Evolutionary conservation across 1,140 invertebrate genomes (phyloP), one percentile per base, ranked within the genome.

Genomic region (Leptinotarsa undecemlineata): DNA sequence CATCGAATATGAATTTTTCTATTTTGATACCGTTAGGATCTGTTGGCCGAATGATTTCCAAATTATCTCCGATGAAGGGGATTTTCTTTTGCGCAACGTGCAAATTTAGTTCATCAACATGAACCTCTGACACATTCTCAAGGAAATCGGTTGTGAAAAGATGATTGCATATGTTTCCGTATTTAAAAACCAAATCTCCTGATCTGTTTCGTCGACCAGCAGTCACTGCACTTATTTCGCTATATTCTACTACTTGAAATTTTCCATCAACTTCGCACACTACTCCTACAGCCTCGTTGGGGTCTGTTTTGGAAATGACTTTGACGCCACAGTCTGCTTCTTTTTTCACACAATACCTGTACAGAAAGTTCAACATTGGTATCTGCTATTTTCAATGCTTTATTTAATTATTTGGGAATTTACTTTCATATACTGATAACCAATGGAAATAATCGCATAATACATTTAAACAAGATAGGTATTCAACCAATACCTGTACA

Each of bases 1-100:
- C 96, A 87, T 99, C 98, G 85, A 99, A 99, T 3, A 99, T 93
- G 86, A 99, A 99, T 86, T 99, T 99, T 82, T 99, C 98, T 84
- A 99, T 94, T 88, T 99, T 99, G 74, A 99, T 96, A 26, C 97
- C 98, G 84, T 99, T 99, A 0, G 95, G 91, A 80, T 90, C 89
- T 0, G 90, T 89, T 0, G 98, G 97, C 72, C 90, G 92, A 13
- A 92, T 86, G 63, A 89, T 86, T 33, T 90, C 85, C 4, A 96
- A 95, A 71, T 91, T 87, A 0, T 89, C 86, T 84, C 96, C 91
- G 0, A 98, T 88, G 82, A 90, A 95, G 0, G 97, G 92, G 79
- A 99, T 98, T 85, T 99, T 99, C 87, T 99, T 99, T 80, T 96
- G 96, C 4, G 98, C 98, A 3, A 98, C 90, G 84, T 99, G 98